Evolutionary conservation across 2,113 vertebrate genomes (phyloP).

Genomic region (Podocnemis expansa): DNA sequence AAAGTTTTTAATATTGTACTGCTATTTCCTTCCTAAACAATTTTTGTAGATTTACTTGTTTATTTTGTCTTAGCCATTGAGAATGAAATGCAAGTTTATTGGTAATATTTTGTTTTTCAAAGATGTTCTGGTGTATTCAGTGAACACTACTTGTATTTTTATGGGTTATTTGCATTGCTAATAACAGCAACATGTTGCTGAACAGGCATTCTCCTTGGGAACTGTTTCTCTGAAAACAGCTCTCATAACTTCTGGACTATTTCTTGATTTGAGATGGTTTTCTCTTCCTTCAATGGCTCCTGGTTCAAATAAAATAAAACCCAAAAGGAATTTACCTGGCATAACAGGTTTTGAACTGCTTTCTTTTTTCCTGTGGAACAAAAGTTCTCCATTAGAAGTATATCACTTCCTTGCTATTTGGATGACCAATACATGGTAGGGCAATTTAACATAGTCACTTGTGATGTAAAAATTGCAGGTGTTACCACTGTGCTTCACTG

Average conservation of each 20-base stretch:
- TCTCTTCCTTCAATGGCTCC: background rate
- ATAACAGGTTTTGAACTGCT: background rate
- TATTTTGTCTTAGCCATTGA: no score
- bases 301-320: background rate
- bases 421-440: background rate
- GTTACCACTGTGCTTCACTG: no score
- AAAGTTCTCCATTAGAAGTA: background rate
- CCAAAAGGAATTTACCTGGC: background rate
- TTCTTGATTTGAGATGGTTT: background rate
- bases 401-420: background rate
- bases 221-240: background rate
- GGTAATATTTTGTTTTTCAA: no score
- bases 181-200: background rate
- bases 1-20: background rate
- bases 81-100: no score
- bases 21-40: no score
- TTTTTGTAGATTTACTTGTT: no score
- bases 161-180: no score
- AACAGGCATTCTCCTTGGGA: background rate
- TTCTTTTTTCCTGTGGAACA: background rate
- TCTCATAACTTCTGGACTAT: background rate
- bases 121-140: no score
- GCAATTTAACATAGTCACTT: no score
- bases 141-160: no score
- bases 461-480: background rate